Percentiles rank a stretch among this genome's conserved stretches.
These are phyloP conservation scores for Antennarius striatus DNA, from an alignment of 2,113 vertebrate genomes.

Conservation along the genomic window DNA sequence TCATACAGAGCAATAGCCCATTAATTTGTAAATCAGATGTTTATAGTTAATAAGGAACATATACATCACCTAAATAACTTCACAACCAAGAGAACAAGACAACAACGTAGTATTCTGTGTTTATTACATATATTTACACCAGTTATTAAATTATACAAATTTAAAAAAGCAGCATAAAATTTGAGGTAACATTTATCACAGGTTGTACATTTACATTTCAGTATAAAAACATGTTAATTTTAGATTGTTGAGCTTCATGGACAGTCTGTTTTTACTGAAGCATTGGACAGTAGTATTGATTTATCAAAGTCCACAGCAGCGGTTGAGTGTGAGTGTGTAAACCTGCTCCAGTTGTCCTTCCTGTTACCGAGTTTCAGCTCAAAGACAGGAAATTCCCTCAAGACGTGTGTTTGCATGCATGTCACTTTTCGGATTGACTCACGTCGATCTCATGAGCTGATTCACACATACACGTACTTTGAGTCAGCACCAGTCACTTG, in stretches of 20 bases:
- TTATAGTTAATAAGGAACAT: not conserved
- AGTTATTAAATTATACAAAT: conserved; percentile 4
- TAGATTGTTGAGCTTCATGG: not conserved
- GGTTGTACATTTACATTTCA: conserved; percentile 20
- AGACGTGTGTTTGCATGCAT: conserved; percentile 5
- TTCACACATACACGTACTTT: conserved; percentile 56
- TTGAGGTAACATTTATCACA: conserved; percentile 60
- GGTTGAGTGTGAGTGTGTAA: conserved; percentile 8
- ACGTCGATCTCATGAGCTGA: conserved; percentile 43
- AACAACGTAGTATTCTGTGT: conserved; percentile 12
- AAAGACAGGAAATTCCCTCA: conserved; percentile 57
- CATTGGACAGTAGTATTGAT: conserved; percentile 51
- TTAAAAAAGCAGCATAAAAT: conserved; percentile 62
- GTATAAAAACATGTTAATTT: conserved; percentile 1
- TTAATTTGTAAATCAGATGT: not conserved
- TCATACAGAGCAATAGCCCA: not conserved
- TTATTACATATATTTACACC: conserved; percentile 68
- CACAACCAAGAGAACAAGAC: conserved; percentile 24
- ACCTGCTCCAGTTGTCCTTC: conserved; percentile 30
- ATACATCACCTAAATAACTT: not conserved
- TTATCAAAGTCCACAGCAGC: conserved; percentile 64
- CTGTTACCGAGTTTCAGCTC: conserved; percentile 23
- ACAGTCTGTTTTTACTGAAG: not conserved
- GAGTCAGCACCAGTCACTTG: conserved; percentile 65
- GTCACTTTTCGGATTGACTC: conserved; percentile 43